Evolutionary conservation across 2,888 invertebrate species (phyloP), one percentile per base, ranked within the genome.

Genomic region (Ferrisia virgata): DNA sequence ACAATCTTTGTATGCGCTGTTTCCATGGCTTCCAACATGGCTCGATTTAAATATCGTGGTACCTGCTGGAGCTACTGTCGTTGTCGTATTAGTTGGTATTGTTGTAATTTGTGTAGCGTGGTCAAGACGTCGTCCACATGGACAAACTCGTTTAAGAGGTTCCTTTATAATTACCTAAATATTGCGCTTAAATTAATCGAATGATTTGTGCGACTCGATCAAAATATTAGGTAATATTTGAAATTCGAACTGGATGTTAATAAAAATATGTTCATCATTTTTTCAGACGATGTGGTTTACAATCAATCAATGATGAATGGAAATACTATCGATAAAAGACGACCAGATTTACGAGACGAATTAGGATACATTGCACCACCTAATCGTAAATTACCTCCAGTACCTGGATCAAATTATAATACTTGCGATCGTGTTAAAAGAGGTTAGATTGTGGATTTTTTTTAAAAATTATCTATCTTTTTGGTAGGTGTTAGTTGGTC

Each of bases 401-500:
- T 96, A 8, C 96, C 96, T 84, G 96, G 96, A 87, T 95, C 95
- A 84, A 96, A 96, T 90, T 96, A 96, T 91, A 96, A 96, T 89
- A 96, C 96, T 39, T 96, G 96, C 90, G 96, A 96, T 90, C 92
- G 96, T 88, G 95, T 96, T 91, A 96, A 96, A 92, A 92, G 96
- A 91, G 96, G 96, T 93, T 95, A 94, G 90, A 94, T 33, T 84
- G 3, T 25, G 28, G 13, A 15, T n/a, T 40, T 43, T 11, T 81
- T 28, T 81, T 22, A 5, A 28, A 47, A n/a, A 4, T 79, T 81
- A 64, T 81, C 25, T 47, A 2, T 40, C 0, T 11, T 8, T 81
- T 8, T 47, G 13, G 47, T 58, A 58, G 36, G 47, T 15, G n/a
- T 72, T 83, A 28, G 9, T 76, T 28, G 31, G 18, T 82, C 28